These are phyloP conservation scores for Oreochromis spilurus DNA, from an alignment of 2,113 vertebrate species.

Conservation along the genomic window DNA sequence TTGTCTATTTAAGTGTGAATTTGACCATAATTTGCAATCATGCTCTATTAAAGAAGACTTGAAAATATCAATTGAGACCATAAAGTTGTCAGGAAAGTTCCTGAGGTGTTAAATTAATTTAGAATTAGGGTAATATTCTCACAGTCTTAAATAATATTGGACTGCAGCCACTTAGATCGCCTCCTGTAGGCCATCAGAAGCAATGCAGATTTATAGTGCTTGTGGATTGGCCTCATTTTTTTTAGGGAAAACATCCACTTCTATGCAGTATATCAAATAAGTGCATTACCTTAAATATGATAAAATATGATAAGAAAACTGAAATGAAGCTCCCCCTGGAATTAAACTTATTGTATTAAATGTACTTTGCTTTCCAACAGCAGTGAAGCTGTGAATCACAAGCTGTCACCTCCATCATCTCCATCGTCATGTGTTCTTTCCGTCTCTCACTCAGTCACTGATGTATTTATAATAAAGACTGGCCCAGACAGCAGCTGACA, in stretches of 20 bases:
- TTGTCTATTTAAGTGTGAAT: neutral
- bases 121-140: neutral
- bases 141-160: neutral
- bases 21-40: neutral
- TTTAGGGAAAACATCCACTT: neutral
- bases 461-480: neutral
- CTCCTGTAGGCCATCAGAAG: neutral
- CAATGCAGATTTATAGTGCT: neutral
- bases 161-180: neutral
- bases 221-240: neutral
- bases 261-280: neutral
- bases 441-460: neutral
- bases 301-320: neutral
- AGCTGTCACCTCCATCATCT: neutral
- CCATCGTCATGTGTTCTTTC: conserved; percentile 30
- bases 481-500: conserved; percentile 18
- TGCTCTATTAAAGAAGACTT: neutral
- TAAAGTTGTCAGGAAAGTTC: neutral
- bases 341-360: neutral
- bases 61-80: neutral
- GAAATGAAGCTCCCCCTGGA: neutral
- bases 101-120: neutral
- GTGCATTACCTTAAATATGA: neutral
- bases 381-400: conserved; percentile 19
- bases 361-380: neutral